Percentiles rank a stretch among this genome's conserved stretches.
These are phyloP conservation scores for Rana temporaria DNA, from an alignment of 2,113 vertebrate genomes.

Conservation along the genomic window DNA sequence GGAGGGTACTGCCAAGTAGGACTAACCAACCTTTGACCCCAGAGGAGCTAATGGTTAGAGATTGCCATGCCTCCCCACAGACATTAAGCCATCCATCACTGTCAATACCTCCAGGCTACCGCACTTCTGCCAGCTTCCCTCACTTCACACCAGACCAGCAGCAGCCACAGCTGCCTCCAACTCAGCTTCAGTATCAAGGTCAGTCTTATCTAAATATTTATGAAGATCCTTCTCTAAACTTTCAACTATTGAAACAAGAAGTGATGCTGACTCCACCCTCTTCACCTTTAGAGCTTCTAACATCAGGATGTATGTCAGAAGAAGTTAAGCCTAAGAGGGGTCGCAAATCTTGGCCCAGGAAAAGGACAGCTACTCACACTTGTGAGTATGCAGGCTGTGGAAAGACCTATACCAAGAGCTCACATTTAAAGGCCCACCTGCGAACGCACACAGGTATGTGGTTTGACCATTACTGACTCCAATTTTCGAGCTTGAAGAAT, in stretches of 20 bases:
- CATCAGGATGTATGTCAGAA: constrained; percentile 82
- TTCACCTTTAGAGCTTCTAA: constrained; percentile 83
- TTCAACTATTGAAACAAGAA: background rate
- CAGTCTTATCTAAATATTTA: constrained; percentile 70
- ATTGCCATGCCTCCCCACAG: constrained; percentile 77
- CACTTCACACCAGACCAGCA: constrained; percentile 83
- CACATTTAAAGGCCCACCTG: constrained; percentile 96
- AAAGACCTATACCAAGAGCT: constrained; percentile 98
- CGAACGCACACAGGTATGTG: constrained; percentile 95
- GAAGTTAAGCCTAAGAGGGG: constrained; percentile 95
- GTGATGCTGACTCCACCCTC: constrained; percentile 66
- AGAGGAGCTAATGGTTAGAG: constrained; percentile 83
- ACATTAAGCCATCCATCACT: constrained; percentile 75
- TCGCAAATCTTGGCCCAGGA: constrained; percentile 93
- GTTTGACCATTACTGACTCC: background rate
- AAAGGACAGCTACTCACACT: constrained; percentile 93
- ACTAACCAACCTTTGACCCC: constrained; percentile 83
- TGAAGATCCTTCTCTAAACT: constrained; percentile 25
- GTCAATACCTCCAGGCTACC: constrained; percentile 82
- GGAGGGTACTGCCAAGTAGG: constrained; percentile 74
- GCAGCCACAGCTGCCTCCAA: constrained; percentile 66
- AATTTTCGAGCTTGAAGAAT: background rate
- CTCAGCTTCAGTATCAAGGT: constrained; percentile 90
- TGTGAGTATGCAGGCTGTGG: constrained; percentile 95
- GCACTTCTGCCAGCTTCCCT: constrained; percentile 78